These are phyloP conservation scores for Tinea semifulvella DNA, from an alignment of 2,888 invertebrate species.

Conservation along the genomic window DNA sequence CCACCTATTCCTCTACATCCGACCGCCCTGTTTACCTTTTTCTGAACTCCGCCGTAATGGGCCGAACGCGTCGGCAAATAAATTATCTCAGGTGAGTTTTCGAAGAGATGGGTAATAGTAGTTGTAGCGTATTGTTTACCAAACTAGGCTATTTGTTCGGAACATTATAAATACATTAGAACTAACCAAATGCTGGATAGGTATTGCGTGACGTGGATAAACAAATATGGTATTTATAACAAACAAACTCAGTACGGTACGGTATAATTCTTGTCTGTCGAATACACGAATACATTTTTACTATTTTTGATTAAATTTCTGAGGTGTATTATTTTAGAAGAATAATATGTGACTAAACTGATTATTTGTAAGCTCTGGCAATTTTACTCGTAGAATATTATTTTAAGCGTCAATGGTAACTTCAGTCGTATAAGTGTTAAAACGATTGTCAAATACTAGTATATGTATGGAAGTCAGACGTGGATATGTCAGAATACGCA, in stretches of 20 bases:
- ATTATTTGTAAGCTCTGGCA: too few species aligned
- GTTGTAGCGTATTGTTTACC: not conserved
- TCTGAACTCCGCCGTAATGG: conserved; percentile 3
- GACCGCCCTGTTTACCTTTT: conserved; percentile 8
- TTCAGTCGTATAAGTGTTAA: too few species aligned
- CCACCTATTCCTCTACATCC: conserved; percentile 11
- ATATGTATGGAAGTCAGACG: too few species aligned
- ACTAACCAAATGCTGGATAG: conserved; percentile 6
- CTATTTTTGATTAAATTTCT: too few species aligned
- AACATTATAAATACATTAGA: conserved; percentile 9
- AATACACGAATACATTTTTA: too few species aligned
- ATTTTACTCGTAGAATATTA: too few species aligned
- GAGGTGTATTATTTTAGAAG: too few species aligned
- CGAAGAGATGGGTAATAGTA: not conserved
- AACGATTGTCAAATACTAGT: too few species aligned
- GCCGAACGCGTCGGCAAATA: conserved; percentile 5
- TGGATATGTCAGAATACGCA: too few species aligned
- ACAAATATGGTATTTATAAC: conserved; percentile 3
- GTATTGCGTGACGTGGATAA: not conserved
- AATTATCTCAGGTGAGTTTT: not conserved
- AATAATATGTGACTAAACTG: too few species aligned
- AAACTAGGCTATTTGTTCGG: conserved; percentile 6
- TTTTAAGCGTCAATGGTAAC: too few species aligned
- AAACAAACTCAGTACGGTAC: conserved; percentile 3
- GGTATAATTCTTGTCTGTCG: too few species aligned